Evolutionary conservation across 2,888 invertebrate species (phyloP).

Genomic region (Archaeoteleia sp.): DNA sequence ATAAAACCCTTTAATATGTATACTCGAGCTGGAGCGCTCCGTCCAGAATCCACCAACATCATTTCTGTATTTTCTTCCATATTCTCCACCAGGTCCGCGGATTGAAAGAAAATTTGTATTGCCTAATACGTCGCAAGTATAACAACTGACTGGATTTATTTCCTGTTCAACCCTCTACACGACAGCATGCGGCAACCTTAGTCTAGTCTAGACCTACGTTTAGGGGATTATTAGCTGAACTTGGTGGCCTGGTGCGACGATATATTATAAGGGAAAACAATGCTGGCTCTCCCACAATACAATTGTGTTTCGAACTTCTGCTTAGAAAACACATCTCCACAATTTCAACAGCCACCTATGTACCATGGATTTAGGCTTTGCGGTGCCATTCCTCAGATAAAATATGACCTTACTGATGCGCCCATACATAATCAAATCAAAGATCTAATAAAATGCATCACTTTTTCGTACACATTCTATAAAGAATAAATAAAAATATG

Average conservation of each 20-base stretch:
- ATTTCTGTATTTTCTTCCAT: slow-evolving; percentile 10
- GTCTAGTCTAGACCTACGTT: slow-evolving; percentile 59
- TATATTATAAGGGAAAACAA: slow-evolving; percentile 64
- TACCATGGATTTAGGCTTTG: slow-evolving; percentile 23
- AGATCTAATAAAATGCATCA: no score
- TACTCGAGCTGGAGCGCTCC: no score
- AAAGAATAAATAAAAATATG: no score
- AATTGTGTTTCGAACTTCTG: slow-evolving; percentile 60
- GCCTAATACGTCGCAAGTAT: slow-evolving; percentile 19
- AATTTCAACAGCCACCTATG: slow-evolving; percentile 42
- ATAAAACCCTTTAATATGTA: no score
- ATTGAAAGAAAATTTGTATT: slow-evolving; percentile 1
- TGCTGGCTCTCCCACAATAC: slow-evolving; percentile 61
- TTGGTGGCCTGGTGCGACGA: slow-evolving; percentile 63
- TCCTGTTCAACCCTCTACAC: slow-evolving; percentile 24
- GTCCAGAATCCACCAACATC: slow-evolving; percentile 22
- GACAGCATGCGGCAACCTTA: slow-evolving; percentile 47
- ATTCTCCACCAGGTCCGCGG: background rate
- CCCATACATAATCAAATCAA: no score
- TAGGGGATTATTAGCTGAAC: slow-evolving; percentile 65
- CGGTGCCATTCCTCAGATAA: slow-evolving; percentile 18
- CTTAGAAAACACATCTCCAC: slow-evolving; percentile 53
- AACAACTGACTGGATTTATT: slow-evolving; percentile 29
- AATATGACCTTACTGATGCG: slow-evolving; percentile 15
- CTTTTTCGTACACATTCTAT: no score